Evolutionary conservation across 2,113 vertebrate genomes (phyloP).

Genomic region (Cryptomyrus ogoouensis): DNA sequence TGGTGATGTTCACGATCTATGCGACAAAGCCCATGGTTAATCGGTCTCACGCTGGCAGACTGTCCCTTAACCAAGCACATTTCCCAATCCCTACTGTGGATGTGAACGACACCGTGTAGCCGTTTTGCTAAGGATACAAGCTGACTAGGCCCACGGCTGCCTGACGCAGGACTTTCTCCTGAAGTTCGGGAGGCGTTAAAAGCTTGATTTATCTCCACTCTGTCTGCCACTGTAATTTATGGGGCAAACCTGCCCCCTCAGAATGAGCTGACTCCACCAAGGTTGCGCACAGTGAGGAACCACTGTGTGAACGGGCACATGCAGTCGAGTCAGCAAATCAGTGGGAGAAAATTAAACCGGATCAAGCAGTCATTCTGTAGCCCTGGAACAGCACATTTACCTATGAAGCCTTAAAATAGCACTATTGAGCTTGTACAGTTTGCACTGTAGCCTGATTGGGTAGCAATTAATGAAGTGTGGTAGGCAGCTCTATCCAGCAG

Average conservation of each 20-base stretch:
- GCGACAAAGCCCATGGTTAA: background rate
- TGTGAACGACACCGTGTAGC: background rate
- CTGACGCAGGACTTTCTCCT: background rate
- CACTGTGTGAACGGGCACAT: background rate
- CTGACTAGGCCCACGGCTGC: background rate
- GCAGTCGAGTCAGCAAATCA: background rate
- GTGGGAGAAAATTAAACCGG: background rate
- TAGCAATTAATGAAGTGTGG: background rate
- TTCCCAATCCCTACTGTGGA: background rate
- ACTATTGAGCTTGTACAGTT: background rate
- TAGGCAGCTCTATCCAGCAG: background rate
- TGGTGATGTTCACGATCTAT: conserved; percentile 84
- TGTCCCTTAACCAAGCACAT: background rate
- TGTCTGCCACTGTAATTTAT: background rate
- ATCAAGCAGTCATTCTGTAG: background rate
- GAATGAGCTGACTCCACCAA: conserved; percentile 22
- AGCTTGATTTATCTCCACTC: background rate
- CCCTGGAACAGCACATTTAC: background rate
- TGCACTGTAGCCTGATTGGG: background rate
- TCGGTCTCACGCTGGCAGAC: background rate
- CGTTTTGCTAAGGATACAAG: background rate
- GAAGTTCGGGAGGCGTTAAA: background rate
- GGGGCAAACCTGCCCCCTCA: background rate
- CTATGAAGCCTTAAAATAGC: background rate
- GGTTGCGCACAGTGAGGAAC: background rate